These are phyloP conservation scores for Scatophagus argus DNA, from an alignment of 2,113 vertebrate species.

Conservation along the genomic window DNA sequence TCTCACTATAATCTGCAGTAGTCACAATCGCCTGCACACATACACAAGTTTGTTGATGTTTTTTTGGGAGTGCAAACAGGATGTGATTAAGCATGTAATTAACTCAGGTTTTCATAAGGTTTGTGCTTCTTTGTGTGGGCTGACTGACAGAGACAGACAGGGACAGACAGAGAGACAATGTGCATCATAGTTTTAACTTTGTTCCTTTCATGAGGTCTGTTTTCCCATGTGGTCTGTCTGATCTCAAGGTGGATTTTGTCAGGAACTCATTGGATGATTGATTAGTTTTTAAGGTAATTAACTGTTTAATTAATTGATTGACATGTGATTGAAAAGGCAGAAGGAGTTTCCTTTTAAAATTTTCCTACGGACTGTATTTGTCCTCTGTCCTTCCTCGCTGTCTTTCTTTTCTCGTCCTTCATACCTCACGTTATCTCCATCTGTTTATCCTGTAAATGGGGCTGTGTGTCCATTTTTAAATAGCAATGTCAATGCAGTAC, in stretches of 20 bases:
- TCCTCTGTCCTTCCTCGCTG: not conserved
- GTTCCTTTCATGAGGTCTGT: not conserved
- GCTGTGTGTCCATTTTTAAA: too few species aligned
- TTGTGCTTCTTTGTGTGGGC: slow-evolving; percentile 24
- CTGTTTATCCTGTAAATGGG: too few species aligned
- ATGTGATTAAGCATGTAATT: slow-evolving; percentile 71
- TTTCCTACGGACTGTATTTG: not conserved
- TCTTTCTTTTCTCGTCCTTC: not conserved
- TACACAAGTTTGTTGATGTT: slow-evolving; percentile 58
- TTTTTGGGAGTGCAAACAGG: slow-evolving; percentile 46
- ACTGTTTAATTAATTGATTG: slow-evolving; percentile 6
- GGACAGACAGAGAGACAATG: not conserved
- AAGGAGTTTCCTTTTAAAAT: slow-evolving; percentile 14
- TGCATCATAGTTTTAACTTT: not conserved
- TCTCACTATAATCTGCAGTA: slow-evolving; percentile 32
- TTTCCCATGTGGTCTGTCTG: not conserved
- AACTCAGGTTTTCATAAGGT: slow-evolving; percentile 49
- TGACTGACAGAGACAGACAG: not conserved
- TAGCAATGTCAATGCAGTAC: too few species aligned
- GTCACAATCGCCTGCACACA: slow-evolving; percentile 37
- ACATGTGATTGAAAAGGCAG: not conserved
- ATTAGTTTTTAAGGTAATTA: not conserved
- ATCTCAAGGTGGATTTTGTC: slow-evolving; percentile 7
- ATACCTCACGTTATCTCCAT: too few species aligned
- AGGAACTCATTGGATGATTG: slow-evolving; percentile 20